A percentile compares a stretch with the other conserved stretches of the same genome.
Evolutionary conservation across 2,797 vertebrate genomes (phyloP).

Genomic region (Uromys caudimaculatus): DNA sequence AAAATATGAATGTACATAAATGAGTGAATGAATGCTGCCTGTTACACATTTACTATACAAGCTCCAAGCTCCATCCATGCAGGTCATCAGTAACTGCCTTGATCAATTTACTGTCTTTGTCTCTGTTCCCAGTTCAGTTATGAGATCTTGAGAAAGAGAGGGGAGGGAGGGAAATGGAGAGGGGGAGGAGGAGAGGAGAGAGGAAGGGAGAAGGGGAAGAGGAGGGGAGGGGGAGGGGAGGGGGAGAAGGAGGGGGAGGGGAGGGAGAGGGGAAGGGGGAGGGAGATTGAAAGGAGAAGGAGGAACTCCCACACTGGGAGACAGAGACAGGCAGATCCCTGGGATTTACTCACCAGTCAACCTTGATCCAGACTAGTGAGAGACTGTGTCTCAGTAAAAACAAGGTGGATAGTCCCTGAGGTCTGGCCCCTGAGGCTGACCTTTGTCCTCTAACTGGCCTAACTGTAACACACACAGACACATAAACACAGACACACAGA

Average conservation of each 20-base stretch:
- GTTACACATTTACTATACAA: not conserved
- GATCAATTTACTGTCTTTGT: not conserved
- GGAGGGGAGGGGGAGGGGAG: too few species aligned
- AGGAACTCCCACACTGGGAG: not conserved
- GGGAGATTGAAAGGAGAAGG: too few species aligned
- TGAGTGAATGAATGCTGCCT: not conserved
- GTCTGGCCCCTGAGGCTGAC: not conserved
- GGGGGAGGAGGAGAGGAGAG: accelerated
- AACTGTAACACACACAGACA: not conserved
- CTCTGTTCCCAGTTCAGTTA: not conserved
- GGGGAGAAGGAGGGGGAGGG: not conserved
- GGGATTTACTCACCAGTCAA: not conserved
- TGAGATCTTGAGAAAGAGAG: not conserved
- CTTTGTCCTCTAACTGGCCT: not conserved
- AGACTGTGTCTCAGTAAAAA: not conserved
- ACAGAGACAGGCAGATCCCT: not conserved
- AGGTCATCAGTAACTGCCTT: not conserved
- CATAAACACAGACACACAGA: not conserved
- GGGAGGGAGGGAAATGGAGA: accelerated
- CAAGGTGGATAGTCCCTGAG: not conserved
- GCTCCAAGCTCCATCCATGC: not conserved
- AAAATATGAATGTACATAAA: not conserved
- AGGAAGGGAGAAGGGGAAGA: accelerated
- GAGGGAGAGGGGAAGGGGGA: too few species aligned
- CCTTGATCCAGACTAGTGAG: not conserved